Base-by-base conservation (phyloP, 2,797 vertebrate species). In the Leptodactylus fallax region DNA sequence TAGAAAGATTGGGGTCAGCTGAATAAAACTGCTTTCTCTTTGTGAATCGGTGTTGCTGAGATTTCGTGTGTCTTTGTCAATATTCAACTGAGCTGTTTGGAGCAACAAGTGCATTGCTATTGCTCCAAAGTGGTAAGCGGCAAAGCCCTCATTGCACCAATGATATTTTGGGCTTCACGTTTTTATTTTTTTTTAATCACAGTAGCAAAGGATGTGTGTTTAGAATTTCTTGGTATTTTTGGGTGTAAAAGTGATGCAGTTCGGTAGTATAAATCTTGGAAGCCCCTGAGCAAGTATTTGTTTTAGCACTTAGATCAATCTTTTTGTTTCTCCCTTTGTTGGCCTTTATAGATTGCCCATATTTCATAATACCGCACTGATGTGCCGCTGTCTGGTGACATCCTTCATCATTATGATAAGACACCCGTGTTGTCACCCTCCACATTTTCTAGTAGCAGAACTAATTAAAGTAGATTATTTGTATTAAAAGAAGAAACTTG, bases 381-480 rank as follows among this genome's bases (percentile, higher is more conserved):
- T 61, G 16, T 58, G 78, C 56, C 16, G 7, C 13, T 58, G 9
- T 79, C 55, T 45, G 9, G 56, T 45, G 55, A 45, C 56, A 81
- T 81, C 79, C 60, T 36, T 47, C 58, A 49, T 65, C 58, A n/a
- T 47, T 47, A 81, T 13, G 63, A 63, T 23, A 81, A 6, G 2
- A 36, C 53, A 60, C 25, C 47, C 21, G 19, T n/a, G 45, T 81
- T 61, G 36, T 81, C 36, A 67, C 47, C 23, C 60, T 69, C 36
- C 19, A 61, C 79, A 77, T 65, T 63, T 65, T 49, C 45, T 81
- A 61, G 14, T 47, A 16, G 36, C 17, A 21, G 27, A 81, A 81
- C 79, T 81, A 65, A 81, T 81, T 81, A 81, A 61, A 63, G 27
- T 61, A 63, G 56, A 61, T 63, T 81, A 81, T 63, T 81, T 23